A percentile compares a stretch with the other conserved stretches of the same genome.
phyloP scores from a whole-genome alignment of 2,797 vertebrate species.

The Enteromius paludinosus region DNA sequence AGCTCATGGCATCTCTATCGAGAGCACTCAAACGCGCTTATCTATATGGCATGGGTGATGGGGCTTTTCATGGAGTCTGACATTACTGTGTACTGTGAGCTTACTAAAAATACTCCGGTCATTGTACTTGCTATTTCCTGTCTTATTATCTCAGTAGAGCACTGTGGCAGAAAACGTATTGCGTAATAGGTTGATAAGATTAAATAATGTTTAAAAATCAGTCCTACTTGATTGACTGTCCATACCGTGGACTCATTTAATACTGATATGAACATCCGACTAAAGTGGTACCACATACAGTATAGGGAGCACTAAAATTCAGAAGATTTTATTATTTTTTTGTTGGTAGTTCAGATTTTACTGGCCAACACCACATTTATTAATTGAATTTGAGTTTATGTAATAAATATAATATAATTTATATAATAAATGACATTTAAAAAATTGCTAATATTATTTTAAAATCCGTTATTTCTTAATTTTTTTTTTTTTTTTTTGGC shows the following conservation, averaged over 20 bases:
- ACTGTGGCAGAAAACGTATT: not conserved
- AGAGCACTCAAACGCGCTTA: constrained; percentile 23
- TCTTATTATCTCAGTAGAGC: not conserved
- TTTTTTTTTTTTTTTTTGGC: too few species aligned
- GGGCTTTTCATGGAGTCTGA: constrained; percentile 9
- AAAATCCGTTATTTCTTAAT: too few species aligned
- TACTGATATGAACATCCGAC: not conserved
- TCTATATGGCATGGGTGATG: constrained; percentile 19
- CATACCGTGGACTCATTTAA: not conserved
- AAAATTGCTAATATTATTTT: too few species aligned
- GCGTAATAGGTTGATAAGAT: not conserved
- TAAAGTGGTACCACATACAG: not conserved
- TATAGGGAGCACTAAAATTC: not conserved
- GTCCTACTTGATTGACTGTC: not conserved
- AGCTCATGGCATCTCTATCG: constrained; percentile 21
- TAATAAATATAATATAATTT: too few species aligned
- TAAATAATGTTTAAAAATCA: not conserved
- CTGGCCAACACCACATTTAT: not conserved
- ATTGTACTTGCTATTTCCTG: not conserved
- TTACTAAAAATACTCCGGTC: not conserved
- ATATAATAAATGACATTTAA: too few species aligned
- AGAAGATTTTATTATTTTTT: not conserved
- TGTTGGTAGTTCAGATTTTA: not conserved
- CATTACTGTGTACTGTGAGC: not conserved
- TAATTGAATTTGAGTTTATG: not conserved